Percentiles rank a stretch among this genome's conserved stretches.
Conservation (phyloP, 2,797 vertebrate species). For the Syndactyla subalaris region DNA sequence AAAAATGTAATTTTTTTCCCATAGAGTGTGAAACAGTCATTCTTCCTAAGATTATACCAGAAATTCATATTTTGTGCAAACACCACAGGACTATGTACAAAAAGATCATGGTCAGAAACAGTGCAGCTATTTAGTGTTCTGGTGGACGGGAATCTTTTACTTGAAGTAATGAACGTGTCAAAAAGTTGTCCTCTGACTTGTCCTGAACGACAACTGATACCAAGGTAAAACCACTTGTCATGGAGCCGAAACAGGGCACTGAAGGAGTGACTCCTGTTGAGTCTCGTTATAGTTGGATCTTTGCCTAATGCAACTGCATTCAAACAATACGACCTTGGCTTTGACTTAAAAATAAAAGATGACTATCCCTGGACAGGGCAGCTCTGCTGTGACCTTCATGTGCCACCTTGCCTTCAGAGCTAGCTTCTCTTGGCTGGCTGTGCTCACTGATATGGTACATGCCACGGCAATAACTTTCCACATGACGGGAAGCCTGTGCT, state of each 20-base stretch:
- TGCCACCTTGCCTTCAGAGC: rapidly evolving
- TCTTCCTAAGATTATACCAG: background rate
- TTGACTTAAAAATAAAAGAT: background rate
- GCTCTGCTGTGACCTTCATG: rapidly evolving
- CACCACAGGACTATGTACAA: background rate
- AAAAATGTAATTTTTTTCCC: background rate
- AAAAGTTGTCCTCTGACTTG: background rate
- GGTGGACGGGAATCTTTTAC: background rate
- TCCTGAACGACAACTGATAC: background rate
- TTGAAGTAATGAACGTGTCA: background rate
- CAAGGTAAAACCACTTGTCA: background rate
- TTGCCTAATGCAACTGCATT: background rate
- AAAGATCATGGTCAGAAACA: background rate
- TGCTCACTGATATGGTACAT: background rate
- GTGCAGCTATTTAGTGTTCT: background rate
- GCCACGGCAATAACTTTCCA: background rate
- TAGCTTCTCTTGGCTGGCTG: background rate
- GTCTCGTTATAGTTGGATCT: background rate
- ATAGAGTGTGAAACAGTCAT: background rate
- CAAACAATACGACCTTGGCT: background rate
- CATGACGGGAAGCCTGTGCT: background rate
- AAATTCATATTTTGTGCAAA: background rate
- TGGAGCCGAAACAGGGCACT: background rate
- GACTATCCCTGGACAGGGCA: rapidly evolving
- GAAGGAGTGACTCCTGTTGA: background rate